phyloP scores from a whole-genome alignment of 2,113 vertebrate genomes.

The Carassius gibelio region DNA sequence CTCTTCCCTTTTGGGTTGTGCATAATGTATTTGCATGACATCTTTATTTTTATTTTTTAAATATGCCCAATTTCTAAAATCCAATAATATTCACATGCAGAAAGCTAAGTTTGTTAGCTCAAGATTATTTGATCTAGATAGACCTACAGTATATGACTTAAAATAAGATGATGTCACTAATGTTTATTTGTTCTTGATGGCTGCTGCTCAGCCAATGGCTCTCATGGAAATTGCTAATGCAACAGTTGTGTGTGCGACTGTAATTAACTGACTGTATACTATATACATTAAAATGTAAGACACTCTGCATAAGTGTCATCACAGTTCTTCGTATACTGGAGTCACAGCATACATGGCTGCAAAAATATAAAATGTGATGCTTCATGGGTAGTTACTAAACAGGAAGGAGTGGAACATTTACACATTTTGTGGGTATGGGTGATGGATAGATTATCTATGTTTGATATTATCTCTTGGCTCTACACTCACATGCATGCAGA shows the following conservation, averaged over 20 bases:
- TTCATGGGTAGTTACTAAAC: neutral
- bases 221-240: neutral
- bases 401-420: slow-evolving; percentile 14
- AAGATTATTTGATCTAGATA: neutral
- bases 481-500: neutral
- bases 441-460: neutral
- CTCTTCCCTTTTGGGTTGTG: neutral
- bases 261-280: neutral
- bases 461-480: neutral
- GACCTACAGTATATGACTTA: neutral
- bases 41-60: neutral
- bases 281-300: neutral
- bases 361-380: neutral
- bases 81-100: neutral
- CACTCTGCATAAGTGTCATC: neutral
- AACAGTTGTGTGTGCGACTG: neutral
- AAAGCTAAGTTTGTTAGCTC: neutral
- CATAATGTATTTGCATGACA: slow-evolving; percentile 6
- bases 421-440: neutral
- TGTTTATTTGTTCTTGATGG: neutral
- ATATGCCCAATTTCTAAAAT: neutral
- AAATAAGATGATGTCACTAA: neutral
- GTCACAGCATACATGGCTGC: no score
- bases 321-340: neutral
- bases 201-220: neutral